Base-by-base conservation (phyloP, 1,140 invertebrate species). In the Diorhabda elongata region DNA sequence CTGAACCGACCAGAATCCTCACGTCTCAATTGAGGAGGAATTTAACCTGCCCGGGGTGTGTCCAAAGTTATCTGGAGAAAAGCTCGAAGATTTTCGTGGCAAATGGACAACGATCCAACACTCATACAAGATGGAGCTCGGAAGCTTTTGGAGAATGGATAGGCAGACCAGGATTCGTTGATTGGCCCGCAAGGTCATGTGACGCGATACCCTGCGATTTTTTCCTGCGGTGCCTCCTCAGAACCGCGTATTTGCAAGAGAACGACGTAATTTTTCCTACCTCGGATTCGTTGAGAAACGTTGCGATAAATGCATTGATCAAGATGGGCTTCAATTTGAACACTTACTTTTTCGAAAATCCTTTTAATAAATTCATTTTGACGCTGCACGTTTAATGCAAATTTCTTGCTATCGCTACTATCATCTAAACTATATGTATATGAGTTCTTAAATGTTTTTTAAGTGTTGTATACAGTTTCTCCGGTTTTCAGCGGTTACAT, bases 251-350 rank as follows among this genome's bases (percentile, higher is more conserved):
- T 47, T 47, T 47, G 45, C 45, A 47, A 47, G 45, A 47, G 45
- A 8, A 5, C 45, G 5, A 82, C 7, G 80, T 71, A 1, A 69
- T 73, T 74, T 86, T 83, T 45, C 82, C 77, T 3, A 47, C 45
- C 45, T 47, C 45, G 11, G 11, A 11, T 11, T 26, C 26, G 26
- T 26, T 26, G 26, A 26, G 0, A 26, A 26, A 26, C 26, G 26
- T 26, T 26, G 26, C 26, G 0, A 26, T 26, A 26, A 26, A 26
- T 26, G 26, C 26, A 26, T 26, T 26, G 26, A 26, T 26, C 26
- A 26, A 26, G 26, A 26, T 26, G 26, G 26, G 1, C 26, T 26
- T 26, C 26, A 26, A 26, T 26, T 26, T 26, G 26, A 26, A 2
- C 26, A 26, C 26, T 26, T 26, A 26, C 26, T 26, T 26, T 26